Evolutionary conservation across 2,888 invertebrate species (phyloP), one percentile per base, ranked within the genome.

Genomic region (Trachelus stipa): DNA sequence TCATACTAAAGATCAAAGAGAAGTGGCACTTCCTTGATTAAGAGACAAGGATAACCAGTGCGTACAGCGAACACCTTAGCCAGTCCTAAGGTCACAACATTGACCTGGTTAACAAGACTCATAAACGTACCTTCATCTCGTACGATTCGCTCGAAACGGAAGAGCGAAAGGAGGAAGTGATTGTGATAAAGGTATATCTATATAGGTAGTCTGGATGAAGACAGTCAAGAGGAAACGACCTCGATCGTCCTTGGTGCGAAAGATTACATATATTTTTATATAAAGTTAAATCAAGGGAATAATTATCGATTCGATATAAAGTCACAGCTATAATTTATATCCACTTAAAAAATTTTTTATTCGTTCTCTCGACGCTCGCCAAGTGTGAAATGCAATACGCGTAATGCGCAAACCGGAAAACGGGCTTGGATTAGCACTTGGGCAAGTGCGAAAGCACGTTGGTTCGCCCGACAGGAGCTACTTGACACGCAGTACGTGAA

Each of bases 21-120:
- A 23, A 56, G 23, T 56, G 40, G 6, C 40, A 56, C 2, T 56
- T 56, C 40, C 40, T 56, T 56, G 40, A 1, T 56, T 2, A 34
- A 12, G 74, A 73, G 81, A 82, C 89, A 90, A 90, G 90, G 90
- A 82, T 85, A 88, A 88, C 90, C 81, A 76, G 85, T 87, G 73
- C 77, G 35, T 73, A 73, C 11, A 12, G 74, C 11, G 34, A 30
- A 34, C 35, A 73, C 31, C 23, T 73, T 15, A 34, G 12, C 33
- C 71, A 33, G 12, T 30, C 33, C 81, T 83, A 86, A 89, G 89
- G 88, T 84, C 87, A 81, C 79, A 86, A 88, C 90, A 90, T 89
- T 90, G 90, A 87, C 90, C 90, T 81, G 81, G 83, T 88, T 90
- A 84, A 83, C 81, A 23, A 76, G 34, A 68, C 76, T 37, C 77